A percentile compares a stretch with the other conserved stretches of the same genome.
These are phyloP conservation scores for Synchiropus splendidus DNA, from an alignment of 2,113 vertebrate genomes.

Conservation along the genomic window DNA sequence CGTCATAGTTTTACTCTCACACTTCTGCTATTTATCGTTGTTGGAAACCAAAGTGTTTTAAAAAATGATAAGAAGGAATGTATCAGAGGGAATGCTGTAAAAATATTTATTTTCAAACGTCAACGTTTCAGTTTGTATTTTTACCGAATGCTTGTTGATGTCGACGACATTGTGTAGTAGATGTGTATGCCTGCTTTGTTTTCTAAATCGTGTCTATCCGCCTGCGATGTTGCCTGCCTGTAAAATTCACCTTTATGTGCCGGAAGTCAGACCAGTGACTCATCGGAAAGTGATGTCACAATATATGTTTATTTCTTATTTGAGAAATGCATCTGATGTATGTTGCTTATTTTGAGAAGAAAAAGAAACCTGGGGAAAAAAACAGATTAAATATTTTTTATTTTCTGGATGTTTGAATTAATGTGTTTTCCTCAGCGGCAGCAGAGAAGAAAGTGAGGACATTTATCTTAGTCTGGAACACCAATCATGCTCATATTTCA, in stretches of 20 bases:
- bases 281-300: constrained; percentile 6
- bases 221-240: constrained; percentile 59
- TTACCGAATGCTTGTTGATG: constrained; percentile 61
- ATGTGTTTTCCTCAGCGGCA: not conserved
- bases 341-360: constrained; percentile 54
- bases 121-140: constrained; percentile 46
- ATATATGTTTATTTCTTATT: constrained; percentile 35
- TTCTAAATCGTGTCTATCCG: constrained; percentile 35
- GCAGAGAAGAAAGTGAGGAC: not conserved
- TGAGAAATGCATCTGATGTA: constrained; percentile 50
- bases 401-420: constrained; percentile 30
- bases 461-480: constrained; percentile 12
- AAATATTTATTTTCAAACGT: constrained; percentile 55
- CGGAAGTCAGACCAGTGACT: constrained; percentile 23
- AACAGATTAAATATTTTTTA: constrained; percentile 70
- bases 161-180: constrained; percentile 50
- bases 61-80: constrained; percentile 13
- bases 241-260: constrained; percentile 41
- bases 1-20: constrained; percentile 31
- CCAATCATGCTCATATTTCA: constrained; percentile 9
- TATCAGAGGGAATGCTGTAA: constrained; percentile 14
- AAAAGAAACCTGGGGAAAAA: too few species aligned
- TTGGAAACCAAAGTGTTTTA: constrained; percentile 40
- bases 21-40: constrained; percentile 36
- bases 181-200: constrained; percentile 55